Conservation (phyloP, 1,140 invertebrate genomes). For the Zaprionus davidi region DNA sequence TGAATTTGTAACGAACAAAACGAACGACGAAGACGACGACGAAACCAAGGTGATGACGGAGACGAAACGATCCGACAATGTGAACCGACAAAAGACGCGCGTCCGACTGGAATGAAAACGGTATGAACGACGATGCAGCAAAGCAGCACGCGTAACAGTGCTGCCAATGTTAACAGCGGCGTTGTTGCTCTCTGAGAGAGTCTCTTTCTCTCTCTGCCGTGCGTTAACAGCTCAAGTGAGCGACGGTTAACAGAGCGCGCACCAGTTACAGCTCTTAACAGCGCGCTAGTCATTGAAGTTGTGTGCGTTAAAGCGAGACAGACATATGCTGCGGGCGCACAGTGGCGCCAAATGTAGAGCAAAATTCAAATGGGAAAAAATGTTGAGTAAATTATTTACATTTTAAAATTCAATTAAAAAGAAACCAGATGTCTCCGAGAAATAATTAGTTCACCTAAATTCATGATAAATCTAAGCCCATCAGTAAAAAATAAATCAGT, state of each 20-base stretch:
- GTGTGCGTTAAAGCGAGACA: constrained; percentile 38
- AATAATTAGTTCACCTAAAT: too few relatives aligned
- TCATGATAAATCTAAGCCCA: too few relatives aligned
- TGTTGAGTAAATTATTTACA: background rate
- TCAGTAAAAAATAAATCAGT: too few relatives aligned
- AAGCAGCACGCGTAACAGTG: constrained; percentile 2
- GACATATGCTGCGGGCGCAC: constrained; percentile 18
- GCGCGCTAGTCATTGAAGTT: constrained; percentile 20
- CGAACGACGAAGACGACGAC: constrained; percentile 8
- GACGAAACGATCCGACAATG: background rate
- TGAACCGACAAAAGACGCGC: background rate
- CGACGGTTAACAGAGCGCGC: constrained; percentile 16
- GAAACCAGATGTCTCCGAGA: too few relatives aligned
- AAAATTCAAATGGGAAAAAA: background rate
- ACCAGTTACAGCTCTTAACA: constrained; percentile 26
- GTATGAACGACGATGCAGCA: constrained; percentile 6
- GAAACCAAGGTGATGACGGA: background rate
- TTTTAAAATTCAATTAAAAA: background rate
- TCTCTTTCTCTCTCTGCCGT: too few relatives aligned
- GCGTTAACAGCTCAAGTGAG: constrained; percentile 28
- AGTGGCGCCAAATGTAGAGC: constrained; percentile 43
- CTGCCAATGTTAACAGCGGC: constrained; percentile 4
- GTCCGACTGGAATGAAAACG: background rate
- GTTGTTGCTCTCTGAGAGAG: background rate
- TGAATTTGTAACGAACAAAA: constrained; percentile 70